Conservation (phyloP, 1,140 invertebrate species). For the Gryon sp. region DNA sequence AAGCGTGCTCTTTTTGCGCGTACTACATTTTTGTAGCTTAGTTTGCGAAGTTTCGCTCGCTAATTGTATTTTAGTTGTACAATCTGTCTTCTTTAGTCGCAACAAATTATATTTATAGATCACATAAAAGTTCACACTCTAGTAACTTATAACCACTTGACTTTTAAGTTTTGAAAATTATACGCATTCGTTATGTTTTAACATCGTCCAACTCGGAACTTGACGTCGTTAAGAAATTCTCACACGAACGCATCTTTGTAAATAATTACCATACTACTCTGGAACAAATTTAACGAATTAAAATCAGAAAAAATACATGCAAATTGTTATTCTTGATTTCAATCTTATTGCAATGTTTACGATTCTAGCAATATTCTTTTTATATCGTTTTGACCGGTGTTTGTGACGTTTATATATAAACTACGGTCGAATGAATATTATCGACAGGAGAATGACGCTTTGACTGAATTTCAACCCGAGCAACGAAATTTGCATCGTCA, state of each 20-base stretch:
- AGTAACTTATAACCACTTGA: constrained; percentile 26
- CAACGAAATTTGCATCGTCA: constrained; percentile 50
- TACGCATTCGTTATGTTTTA: constrained; percentile 27
- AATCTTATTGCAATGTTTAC: constrained; percentile 6
- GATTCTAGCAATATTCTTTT: constrained; percentile 12
- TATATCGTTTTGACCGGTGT: background rate
- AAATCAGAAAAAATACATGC: too few species aligned
- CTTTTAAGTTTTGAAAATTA: constrained; percentile 37
- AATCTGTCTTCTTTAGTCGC: constrained; percentile 34
- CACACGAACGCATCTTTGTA: too few species aligned
- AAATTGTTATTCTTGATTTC: background rate
- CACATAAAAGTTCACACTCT: constrained; percentile 29
- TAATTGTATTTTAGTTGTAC: constrained; percentile 34
- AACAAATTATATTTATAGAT: constrained; percentile 33
- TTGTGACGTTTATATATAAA: constrained; percentile 40
- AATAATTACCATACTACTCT: too few species aligned
- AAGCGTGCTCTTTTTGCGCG: background rate
- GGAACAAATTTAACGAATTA: too few species aligned
- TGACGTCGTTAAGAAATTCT: constrained; percentile 11
- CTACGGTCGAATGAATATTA: constrained; percentile 37
- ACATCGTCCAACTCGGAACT: constrained; percentile 2
- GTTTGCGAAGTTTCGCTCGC: constrained; percentile 19
- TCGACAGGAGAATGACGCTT: constrained; percentile 43
- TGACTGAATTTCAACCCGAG: constrained; percentile 38
- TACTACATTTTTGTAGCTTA: constrained; percentile 16